Evolutionary conservation across 2,113 vertebrate species (phyloP).

Genomic region (Hippoglossus stenolepis): DNA sequence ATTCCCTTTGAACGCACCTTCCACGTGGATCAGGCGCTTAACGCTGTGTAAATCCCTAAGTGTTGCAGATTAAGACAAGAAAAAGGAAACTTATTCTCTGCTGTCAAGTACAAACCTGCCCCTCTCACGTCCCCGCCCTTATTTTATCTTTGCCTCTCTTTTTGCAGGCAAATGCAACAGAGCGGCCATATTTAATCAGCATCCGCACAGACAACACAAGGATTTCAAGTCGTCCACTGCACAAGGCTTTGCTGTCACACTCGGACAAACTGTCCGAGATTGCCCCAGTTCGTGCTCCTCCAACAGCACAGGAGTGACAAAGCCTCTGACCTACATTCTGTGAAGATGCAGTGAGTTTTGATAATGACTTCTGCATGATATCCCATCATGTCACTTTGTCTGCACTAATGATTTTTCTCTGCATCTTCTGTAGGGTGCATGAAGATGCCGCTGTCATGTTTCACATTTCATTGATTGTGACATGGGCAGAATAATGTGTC

Average conservation of each 20-base stretch:
- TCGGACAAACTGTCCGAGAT: slow-evolving; percentile 71
- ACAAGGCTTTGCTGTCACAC: slow-evolving; percentile 63
- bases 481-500: slow-evolving; percentile 50
- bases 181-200: slow-evolving; percentile 81
- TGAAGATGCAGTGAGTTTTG: slow-evolving; percentile 59
- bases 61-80: slow-evolving; percentile 77
- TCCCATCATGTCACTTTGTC: slow-evolving; percentile 25
- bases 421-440: slow-evolving; percentile 20
- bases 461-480: slow-evolving; percentile 67
- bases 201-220: slow-evolving; percentile 73
- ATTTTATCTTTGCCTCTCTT: slow-evolving; percentile 24
- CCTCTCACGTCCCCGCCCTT: background rate
- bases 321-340: slow-evolving; percentile 57
- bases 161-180: slow-evolving; percentile 65
- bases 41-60: slow-evolving; percentile 67
- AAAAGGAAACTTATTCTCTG: slow-evolving; percentile 59
- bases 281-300: slow-evolving; percentile 59
- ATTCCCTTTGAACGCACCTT: slow-evolving; percentile 23
- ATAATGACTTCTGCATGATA: slow-evolving; percentile 62
- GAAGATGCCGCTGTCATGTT: slow-evolving; percentile 52
- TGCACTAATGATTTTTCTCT: slow-evolving; percentile 46
- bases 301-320: slow-evolving; percentile 50
- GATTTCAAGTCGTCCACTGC: slow-evolving; percentile 51
- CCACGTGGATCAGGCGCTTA: slow-evolving; percentile 26
- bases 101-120: slow-evolving; percentile 77